Evolutionary conservation across 2,888 invertebrate genomes (phyloP).

Genomic region (Imbricaverruca yamaguchii): DNA sequence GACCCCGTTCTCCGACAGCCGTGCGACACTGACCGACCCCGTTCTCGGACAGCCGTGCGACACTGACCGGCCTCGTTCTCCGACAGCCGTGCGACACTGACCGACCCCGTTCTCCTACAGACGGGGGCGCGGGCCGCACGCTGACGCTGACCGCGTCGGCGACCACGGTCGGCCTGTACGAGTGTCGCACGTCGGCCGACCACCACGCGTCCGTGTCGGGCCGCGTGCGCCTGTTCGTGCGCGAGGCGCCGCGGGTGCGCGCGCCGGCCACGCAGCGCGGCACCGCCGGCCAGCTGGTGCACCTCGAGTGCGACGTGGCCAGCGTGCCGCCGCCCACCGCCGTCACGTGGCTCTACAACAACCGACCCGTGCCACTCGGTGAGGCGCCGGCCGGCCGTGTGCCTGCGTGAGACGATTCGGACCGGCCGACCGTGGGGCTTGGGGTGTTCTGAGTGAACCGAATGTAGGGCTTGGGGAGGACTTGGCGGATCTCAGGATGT

Average conservation of each 20-base stretch:
- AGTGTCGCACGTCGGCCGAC: not conserved
- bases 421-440: too few species aligned
- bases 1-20: too few species aligned
- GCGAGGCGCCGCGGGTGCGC: conserved; percentile 63
- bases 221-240: not conserved
- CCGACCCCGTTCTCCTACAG: not conserved
- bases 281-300: conserved; percentile 65
- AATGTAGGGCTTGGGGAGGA: too few species aligned
- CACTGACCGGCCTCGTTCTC: too few species aligned
- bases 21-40: too few species aligned
- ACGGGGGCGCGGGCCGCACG: not conserved
- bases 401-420: not conserved
- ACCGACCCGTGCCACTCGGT: conserved; percentile 41
- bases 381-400: conserved; percentile 4
- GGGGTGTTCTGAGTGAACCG: too few species aligned
- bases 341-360: conserved; percentile 79
- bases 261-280: conserved; percentile 79
- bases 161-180: not conserved
- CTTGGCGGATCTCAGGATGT: too few species aligned
- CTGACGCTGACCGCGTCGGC: not conserved
- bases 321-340: conserved; percentile 82
- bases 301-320: conserved; percentile 80
- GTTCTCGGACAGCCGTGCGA: too few species aligned
- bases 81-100: too few species aligned
- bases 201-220: not conserved